These are phyloP conservation scores for Denticeps clupeoides DNA, from an alignment of 2,797 vertebrate species.

Conservation along the genomic window DNA sequence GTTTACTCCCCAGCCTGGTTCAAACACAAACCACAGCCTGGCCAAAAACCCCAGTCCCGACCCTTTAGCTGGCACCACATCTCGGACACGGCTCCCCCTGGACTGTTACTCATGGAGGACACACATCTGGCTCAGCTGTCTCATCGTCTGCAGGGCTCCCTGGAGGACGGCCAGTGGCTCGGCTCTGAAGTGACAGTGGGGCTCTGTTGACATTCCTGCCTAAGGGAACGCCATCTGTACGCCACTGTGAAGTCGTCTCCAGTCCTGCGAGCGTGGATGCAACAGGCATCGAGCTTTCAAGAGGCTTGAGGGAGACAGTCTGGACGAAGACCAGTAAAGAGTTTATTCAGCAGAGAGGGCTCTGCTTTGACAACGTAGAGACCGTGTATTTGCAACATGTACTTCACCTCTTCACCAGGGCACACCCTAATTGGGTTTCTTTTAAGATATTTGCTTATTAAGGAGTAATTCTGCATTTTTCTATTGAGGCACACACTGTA, in stretches of 20 bases:
- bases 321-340: background rate
- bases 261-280: background rate
- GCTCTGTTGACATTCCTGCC: constrained; percentile 22
- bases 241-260: constrained; percentile 10
- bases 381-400: constrained; percentile 1
- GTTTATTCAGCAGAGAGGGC: constrained; percentile 1
- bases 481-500: no score
- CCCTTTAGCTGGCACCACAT: constrained; percentile 22
- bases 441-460: background rate
- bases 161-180: constrained; percentile 43
- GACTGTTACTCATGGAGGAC: constrained; percentile 37
- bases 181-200: constrained; percentile 42
- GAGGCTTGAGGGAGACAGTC: background rate
- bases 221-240: constrained; percentile 23
- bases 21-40: constrained; percentile 1
- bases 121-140: constrained; percentile 57
- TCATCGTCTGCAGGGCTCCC: constrained; percentile 40
- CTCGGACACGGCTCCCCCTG: constrained; percentile 29
- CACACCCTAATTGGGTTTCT: background rate
- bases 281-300: background rate
- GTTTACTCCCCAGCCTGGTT: background rate
- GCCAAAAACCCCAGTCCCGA: background rate
- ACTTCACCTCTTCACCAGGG: background rate
- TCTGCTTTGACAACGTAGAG: background rate
- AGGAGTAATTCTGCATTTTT: background rate